Conservation (phyloP, 2,113 vertebrate species). For the Nerophis ophidion region DNA sequence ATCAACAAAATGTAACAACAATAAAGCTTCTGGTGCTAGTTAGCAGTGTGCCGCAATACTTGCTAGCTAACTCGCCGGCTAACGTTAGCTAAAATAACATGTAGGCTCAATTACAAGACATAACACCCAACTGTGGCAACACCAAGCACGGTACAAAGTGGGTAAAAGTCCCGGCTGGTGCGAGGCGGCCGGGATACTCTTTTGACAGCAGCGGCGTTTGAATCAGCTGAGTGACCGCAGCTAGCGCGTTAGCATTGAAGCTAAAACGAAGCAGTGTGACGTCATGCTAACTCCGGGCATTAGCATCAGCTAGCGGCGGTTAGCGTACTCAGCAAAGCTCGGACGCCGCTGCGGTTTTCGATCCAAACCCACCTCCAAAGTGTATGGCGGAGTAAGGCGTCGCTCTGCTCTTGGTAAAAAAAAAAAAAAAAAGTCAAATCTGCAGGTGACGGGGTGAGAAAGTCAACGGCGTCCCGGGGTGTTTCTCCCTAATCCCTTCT, state of each 20-base stretch:
- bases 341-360: background rate
- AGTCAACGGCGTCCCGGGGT: conserved; percentile 50
- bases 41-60: conserved; percentile 39
- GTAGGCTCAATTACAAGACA: background rate
- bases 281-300: background rate
- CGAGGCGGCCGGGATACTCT: conserved; percentile 11
- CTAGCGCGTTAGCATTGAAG: conserved; percentile 8
- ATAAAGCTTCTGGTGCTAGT: too few species aligned
- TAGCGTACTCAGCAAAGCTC: conserved; percentile 14
- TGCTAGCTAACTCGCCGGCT: conserved; percentile 22
- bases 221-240: conserved; percentile 52
- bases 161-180: background rate
- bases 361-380: conserved; percentile 55
- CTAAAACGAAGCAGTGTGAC: background rate
- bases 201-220: conserved; percentile 36
- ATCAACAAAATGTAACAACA: too few species aligned
- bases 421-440: conserved; percentile 13
- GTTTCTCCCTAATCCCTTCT: conserved; percentile 67
- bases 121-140: background rate
- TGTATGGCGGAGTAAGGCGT: conserved; percentile 29
- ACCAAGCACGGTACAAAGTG: background rate
- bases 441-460: conserved; percentile 18
- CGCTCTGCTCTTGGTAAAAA: conserved; percentile 25
- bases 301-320: conserved; percentile 14
- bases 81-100: conserved; percentile 25